phyloP scores from a whole-genome alignment of 2,113 vertebrate genomes.

The Mixornis gularis region DNA sequence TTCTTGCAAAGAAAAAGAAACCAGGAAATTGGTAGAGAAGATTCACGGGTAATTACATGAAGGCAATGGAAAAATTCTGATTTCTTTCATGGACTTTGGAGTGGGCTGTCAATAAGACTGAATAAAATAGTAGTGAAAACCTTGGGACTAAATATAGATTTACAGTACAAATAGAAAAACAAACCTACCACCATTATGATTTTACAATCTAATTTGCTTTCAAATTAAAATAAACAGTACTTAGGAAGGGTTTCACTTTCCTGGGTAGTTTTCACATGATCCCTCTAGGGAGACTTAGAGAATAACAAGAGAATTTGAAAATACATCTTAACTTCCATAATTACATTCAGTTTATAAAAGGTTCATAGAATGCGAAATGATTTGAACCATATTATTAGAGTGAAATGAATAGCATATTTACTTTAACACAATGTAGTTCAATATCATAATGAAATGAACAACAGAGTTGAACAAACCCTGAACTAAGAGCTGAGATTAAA shows the following conservation, averaged over 20 bases:
- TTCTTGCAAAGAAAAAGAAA: background rate
- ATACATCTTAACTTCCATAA: slow-evolving; percentile 27
- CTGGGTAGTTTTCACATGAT: slow-evolving; percentile 8
- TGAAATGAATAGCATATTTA: slow-evolving; percentile 51
- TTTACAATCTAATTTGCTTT: slow-evolving; percentile 35
- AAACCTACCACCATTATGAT: background rate
- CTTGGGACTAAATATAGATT: background rate
- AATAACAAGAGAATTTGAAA: slow-evolving; percentile 35
- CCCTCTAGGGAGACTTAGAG: background rate
- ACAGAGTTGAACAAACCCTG: slow-evolving; percentile 2
- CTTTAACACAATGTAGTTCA: slow-evolving; percentile 23
- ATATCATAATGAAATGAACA: slow-evolving; percentile 43
- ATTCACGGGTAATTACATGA: background rate
- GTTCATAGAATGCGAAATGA: slow-evolving; percentile 44
- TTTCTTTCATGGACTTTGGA: background rate
- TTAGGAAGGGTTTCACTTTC: slow-evolving; percentile 31
- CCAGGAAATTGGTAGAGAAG: background rate
- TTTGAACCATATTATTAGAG: slow-evolving; percentile 28
- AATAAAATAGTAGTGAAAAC: background rate
- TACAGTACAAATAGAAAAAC: slow-evolving; percentile 39
- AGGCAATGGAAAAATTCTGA: background rate
- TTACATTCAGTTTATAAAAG: slow-evolving; percentile 43
- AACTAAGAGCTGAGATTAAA: slow-evolving; percentile 29
- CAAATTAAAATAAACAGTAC: slow-evolving; percentile 42
- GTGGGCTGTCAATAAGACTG: background rate